These are phyloP conservation scores for Sylvilagus floridanus DNA, from an alignment of 2,797 vertebrate genomes.

Conservation along the genomic window DNA sequence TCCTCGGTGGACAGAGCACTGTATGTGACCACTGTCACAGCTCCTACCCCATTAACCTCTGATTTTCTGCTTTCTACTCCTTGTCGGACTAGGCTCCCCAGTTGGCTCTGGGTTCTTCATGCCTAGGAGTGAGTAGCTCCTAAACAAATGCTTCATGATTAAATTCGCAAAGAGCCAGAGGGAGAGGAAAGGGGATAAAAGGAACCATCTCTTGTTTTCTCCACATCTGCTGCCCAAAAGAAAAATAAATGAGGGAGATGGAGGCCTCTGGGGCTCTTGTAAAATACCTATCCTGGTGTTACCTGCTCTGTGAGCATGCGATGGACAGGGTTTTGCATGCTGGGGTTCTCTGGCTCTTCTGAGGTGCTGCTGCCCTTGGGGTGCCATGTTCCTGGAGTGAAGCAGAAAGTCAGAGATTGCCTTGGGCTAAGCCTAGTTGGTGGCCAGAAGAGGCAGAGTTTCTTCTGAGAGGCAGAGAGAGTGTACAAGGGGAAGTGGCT, in stretches of 20 bases:
- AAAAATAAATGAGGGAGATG: neutral
- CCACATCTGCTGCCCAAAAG: neutral
- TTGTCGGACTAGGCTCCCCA: neutral
- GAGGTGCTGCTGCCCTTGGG: neutral
- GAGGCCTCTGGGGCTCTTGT: neutral
- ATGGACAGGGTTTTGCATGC: accelerated
- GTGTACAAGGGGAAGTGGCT: neutral
- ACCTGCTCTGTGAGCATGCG: neutral
- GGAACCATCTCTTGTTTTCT: neutral
- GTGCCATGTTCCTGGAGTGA: neutral
- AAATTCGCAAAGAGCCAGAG: neutral
- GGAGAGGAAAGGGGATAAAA: neutral
- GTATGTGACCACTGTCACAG: accelerated
- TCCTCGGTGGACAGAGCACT: too few relatives aligned
- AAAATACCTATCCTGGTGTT: neutral
- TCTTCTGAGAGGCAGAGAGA: neutral
- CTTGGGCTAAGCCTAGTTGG: neutral
- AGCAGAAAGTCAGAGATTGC: neutral
- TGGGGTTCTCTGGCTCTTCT: neutral
- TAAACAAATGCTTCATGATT: neutral
- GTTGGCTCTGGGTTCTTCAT: neutral
- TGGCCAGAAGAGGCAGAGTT: neutral
- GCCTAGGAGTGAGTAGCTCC: neutral
- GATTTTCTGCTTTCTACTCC: neutral
- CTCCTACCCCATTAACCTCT: neutral